A percentile compares a stretch with the other conserved stretches of the same genome.
Evolutionary conservation across 2,888 invertebrate genomes (phyloP).

Genomic region (Petrolisthes cinctipes): DNA sequence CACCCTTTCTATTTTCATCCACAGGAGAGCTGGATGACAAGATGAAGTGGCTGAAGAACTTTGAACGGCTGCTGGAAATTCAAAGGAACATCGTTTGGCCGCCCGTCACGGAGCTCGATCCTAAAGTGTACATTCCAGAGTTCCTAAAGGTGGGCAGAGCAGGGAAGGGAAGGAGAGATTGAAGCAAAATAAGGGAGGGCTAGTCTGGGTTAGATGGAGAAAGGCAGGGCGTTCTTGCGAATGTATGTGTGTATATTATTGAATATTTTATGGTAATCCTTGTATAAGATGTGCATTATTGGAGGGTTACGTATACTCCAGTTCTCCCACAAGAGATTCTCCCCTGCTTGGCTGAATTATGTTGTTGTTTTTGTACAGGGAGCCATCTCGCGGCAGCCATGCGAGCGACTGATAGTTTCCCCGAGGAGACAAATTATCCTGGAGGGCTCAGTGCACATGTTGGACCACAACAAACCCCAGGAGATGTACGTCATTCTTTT

Average conservation of each 20-base stretch:
- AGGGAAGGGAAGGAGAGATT: not conserved
- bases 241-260: slow-evolving; percentile 4
- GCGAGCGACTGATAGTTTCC: slow-evolving; percentile 75
- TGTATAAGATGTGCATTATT: too few relatives aligned
- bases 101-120: slow-evolving; percentile 75
- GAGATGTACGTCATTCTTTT: slow-evolving; percentile 76
- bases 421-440: slow-evolving; percentile 71
- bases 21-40: slow-evolving; percentile 76
- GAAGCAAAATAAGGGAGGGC: not conserved
- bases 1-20: slow-evolving; percentile 3
- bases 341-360: too few relatives aligned
- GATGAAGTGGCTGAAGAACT: slow-evolving; percentile 78
- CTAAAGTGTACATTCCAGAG: slow-evolving; percentile 74
- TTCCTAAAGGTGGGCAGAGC: slow-evolving; percentile 59
- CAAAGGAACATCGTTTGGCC: slow-evolving; percentile 77
- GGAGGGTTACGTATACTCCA: too few relatives aligned
- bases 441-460: slow-evolving; percentile 71
- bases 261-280: not conserved
- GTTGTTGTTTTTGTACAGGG: slow-evolving; percentile 69
- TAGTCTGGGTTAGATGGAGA: not conserved
- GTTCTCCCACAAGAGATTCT: too few relatives aligned
- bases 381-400: slow-evolving; percentile 75
- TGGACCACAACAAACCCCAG: slow-evolving; percentile 74
- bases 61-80: slow-evolving; percentile 76
- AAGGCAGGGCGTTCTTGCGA: not conserved